Evolutionary conservation across 2,888 invertebrate species (phyloP).

Genomic region (Sympetrum striolatum): DNA sequence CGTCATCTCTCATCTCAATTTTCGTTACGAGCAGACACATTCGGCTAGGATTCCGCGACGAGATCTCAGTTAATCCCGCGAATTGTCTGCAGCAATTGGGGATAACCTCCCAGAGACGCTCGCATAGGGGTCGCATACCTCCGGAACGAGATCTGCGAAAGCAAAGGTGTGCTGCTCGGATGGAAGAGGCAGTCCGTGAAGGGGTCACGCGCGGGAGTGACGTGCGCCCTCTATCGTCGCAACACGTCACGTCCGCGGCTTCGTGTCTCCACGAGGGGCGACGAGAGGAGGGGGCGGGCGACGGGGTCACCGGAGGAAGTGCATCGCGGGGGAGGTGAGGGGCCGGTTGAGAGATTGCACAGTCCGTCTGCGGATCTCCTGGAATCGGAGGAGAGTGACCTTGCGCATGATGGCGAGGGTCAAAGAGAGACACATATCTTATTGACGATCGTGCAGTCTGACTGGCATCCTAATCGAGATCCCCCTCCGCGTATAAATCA

Average conservation of each 20-base stretch:
- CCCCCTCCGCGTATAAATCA: background rate
- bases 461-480: slow-evolving; percentile 8
- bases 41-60: no score
- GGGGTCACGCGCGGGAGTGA: slow-evolving; percentile 33
- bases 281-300: background rate
- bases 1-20: no score
- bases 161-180: background rate
- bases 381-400: slow-evolving; percentile 18
- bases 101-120: no score
- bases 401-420: slow-evolving; percentile 26
- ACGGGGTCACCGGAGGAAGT: background rate
- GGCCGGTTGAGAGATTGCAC: background rate
- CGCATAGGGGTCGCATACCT: no score
- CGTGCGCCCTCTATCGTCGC: slow-evolving; percentile 26
- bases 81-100: no score
- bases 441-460: slow-evolving; percentile 19
- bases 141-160: background rate
- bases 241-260: slow-evolving; percentile 31
- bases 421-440: slow-evolving; percentile 36
- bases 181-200: background rate
- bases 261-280: slow-evolving; percentile 12
- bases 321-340: background rate
- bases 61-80: no score
- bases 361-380: slow-evolving; percentile 30
- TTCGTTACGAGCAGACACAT: no score